Percentiles rank a stretch among this genome's conserved stretches.
These are phyloP conservation scores for Promerops cafer DNA, from an alignment of 2,113 vertebrate species.

Conservation along the genomic window DNA sequence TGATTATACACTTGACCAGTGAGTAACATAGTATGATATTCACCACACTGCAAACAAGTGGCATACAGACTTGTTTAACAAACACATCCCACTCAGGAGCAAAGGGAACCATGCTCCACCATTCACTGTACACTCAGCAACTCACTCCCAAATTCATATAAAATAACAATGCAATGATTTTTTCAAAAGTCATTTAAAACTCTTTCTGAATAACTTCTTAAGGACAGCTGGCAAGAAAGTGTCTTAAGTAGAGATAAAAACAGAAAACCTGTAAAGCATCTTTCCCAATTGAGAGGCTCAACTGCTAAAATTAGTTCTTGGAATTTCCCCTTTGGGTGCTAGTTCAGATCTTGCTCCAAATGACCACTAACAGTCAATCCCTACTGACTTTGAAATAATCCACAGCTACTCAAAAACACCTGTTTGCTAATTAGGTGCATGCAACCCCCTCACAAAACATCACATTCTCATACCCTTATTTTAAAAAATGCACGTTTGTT, in stretches of 20 bases:
- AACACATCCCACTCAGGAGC: neutral
- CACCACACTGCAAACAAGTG: neutral
- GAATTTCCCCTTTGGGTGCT: slow-evolving; percentile 51
- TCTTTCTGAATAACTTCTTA: neutral
- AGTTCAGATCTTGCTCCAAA: slow-evolving; percentile 51
- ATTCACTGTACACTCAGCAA: neutral
- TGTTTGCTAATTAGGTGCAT: neutral
- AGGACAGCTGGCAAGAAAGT: neutral
- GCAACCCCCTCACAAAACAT: neutral
- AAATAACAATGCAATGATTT: neutral
- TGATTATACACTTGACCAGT: neutral
- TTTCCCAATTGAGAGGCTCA: slow-evolving; percentile 38
- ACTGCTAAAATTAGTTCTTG: slow-evolving; percentile 55
- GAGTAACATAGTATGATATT: neutral
- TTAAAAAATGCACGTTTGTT: neutral
- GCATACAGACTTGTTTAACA: neutral
- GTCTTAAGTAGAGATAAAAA: slow-evolving; percentile 44
- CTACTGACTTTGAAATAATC: neutral
- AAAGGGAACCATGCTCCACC: neutral
- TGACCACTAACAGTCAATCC: slow-evolving; percentile 11
- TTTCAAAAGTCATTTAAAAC: neutral
- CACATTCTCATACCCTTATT: neutral
- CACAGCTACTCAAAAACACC: neutral
- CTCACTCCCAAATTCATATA: neutral
- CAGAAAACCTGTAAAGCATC: slow-evolving; percentile 56